A percentile compares a stretch with the other conserved stretches of the same genome.
Conservation (phyloP, 1,140 invertebrate species). For the Venustaconcha ellipsiformis region DNA sequence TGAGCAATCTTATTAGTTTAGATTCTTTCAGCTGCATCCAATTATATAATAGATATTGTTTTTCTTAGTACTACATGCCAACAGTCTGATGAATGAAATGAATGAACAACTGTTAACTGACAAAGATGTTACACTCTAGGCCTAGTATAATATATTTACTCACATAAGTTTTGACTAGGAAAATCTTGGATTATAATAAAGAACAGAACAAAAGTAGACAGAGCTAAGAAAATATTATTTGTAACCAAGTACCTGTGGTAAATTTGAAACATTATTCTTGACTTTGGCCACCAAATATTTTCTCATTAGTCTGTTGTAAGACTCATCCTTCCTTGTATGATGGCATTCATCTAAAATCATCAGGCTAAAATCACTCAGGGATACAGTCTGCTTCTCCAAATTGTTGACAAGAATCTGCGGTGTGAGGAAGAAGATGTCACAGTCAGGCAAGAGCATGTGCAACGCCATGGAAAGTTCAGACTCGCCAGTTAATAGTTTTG, state of each 20-base stretch:
- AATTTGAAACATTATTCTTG: neutral
- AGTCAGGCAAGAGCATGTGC: constrained; percentile 38
- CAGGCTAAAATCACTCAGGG: constrained; percentile 45
- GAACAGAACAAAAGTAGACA: too few relatives aligned
- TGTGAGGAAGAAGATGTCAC: constrained; percentile 57
- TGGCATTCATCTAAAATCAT: constrained; percentile 69
- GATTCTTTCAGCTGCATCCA: too few relatives aligned
- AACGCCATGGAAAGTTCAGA: constrained; percentile 43
- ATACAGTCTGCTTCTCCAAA: constrained; percentile 37
- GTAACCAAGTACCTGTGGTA: constrained; percentile 47
- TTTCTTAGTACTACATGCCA: too few relatives aligned
- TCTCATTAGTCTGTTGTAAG: constrained; percentile 62
- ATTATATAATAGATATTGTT: too few relatives aligned
- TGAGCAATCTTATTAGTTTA: too few relatives aligned
- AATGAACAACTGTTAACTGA: too few relatives aligned
- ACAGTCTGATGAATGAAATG: too few relatives aligned
- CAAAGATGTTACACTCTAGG: too few relatives aligned
- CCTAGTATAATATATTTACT: too few relatives aligned
- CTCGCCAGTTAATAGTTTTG: constrained; percentile 32
- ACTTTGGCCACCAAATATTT: constrained; percentile 52
- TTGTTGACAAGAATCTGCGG: constrained; percentile 59
- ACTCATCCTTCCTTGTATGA: constrained; percentile 61
- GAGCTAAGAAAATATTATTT: neutral
- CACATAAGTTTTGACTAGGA: too few relatives aligned
- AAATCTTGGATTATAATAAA: too few relatives aligned